phyloP scores from a whole-genome alignment of 2,888 invertebrate species.

The Apeira syringaria region DNA sequence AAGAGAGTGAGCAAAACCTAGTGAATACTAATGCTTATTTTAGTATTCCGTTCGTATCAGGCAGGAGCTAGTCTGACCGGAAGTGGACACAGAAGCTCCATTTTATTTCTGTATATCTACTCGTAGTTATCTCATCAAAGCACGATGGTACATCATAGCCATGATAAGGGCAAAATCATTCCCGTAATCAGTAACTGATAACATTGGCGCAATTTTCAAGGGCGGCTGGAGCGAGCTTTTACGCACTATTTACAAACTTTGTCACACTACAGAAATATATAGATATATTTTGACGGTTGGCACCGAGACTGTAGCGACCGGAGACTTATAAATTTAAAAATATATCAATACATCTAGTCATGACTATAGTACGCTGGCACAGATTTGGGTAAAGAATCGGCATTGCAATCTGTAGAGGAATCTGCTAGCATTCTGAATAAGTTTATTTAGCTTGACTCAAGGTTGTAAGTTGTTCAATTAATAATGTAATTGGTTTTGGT shows the following conservation, averaged over 20 bases:
- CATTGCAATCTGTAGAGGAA: no score
- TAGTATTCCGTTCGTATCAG: neutral
- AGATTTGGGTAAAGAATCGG: no score
- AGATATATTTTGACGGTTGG: no score
- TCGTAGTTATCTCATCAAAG: constrained; percentile 34
- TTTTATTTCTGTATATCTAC: neutral
- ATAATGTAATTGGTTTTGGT: no score
- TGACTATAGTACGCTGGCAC: no score
- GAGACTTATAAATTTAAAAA: no score
- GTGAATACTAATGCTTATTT: neutral
- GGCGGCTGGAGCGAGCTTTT: constrained; percentile 42
- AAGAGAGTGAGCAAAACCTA: neutral
- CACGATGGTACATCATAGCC: constrained; percentile 20
- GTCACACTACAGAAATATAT: no score
- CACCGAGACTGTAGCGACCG: no score
- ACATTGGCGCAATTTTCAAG: constrained; percentile 66
- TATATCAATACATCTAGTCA: no score
- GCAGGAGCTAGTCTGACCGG: neutral
- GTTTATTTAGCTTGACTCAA: no score
- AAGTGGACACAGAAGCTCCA: neutral
- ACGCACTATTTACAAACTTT: constrained; percentile 39
- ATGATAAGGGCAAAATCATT: constrained; percentile 39
- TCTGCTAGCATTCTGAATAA: no score
- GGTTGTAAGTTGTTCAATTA: no score
- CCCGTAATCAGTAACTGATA: constrained; percentile 67